Evolutionary conservation across 1,140 invertebrate genomes (phyloP), one percentile per base, ranked within the genome.

Genomic region (Heliconius congener): DNA sequence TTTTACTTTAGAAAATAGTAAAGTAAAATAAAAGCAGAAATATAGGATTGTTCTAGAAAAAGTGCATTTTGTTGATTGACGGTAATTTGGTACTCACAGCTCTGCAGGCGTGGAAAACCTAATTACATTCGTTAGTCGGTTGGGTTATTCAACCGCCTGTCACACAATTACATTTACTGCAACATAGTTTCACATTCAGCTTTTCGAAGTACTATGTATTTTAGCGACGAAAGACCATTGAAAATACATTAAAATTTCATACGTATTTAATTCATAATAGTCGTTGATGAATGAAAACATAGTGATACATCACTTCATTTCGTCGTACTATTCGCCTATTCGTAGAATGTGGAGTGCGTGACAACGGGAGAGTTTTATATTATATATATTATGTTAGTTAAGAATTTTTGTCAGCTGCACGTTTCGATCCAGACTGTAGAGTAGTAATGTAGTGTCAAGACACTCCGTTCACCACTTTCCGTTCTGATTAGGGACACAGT

Each of bases 21-120:
- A 11, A 46, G 66, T 11, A 42, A 72, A 39, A 39, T 72, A 46
- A 76, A 66, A 66, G 34, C 39, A 66, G 27, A 72, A 72, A 72
- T 74, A 74, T 55, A 74, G 39, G 23, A 81, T 77, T 78, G 76
- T 75, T 81, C 60, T 75, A 75, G 76, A 66, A 78, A 81, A 78
- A 81, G 60, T 74, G 80, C 73, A 81, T 77, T 81, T 81, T 78
- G 80, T 81, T 78, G 76, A 78, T 81, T 78, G 76, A 78, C 73
- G 80, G 72, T 76, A 76, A 81, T 81, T 81, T 81, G 80, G 73
- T 78, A 76, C 76, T 76, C 74, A 76, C 74, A 76, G 74, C 39
- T 81, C 76, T 78, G 80, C 80, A 81, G 80, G 80, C 80, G 80
- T 71, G 80, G 80, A 81, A 81, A 81, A 81, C 76, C 80, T 81